Evolutionary conservation across 2,113 vertebrate species (phyloP).

Genomic region (Corydoras sp.): DNA sequence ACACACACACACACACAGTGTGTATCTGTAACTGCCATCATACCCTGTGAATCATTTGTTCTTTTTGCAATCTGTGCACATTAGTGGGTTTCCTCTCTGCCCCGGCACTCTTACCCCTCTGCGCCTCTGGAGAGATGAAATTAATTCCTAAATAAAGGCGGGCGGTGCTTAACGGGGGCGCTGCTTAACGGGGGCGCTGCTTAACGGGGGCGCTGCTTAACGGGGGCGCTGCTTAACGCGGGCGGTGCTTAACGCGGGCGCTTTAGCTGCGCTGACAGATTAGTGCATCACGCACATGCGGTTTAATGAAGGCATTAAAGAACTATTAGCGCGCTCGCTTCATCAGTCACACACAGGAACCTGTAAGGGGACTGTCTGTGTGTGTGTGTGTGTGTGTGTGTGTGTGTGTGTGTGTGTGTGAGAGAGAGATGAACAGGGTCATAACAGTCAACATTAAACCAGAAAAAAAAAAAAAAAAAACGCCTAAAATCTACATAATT

Average conservation of each 20-base stretch:
- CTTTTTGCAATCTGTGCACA: slow-evolving; percentile 30
- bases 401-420: slow-evolving; percentile 28
- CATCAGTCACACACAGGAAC: slow-evolving; percentile 57
- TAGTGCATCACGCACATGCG: slow-evolving; percentile 75
- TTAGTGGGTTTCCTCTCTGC: slow-evolving; percentile 8
- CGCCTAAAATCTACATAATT: neutral
- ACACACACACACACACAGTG: slow-evolving; percentile 11
- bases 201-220: slow-evolving; percentile 31
- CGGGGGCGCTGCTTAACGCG: slow-evolving; percentile 30
- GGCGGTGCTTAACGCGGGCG: neutral
- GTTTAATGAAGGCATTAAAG: slow-evolving; percentile 75
- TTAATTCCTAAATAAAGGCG: slow-evolving; percentile 70
- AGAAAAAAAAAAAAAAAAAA: too few relatives aligned
- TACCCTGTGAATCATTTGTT: neutral
- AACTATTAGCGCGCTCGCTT: slow-evolving; percentile 59
- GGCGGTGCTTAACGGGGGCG: slow-evolving; percentile 25
- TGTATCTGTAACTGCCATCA: neutral
- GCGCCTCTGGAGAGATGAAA: slow-evolving; percentile 56
- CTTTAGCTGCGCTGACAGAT: slow-evolving; percentile 76
- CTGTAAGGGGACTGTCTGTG: slow-evolving; percentile 7
- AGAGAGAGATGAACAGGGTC: neutral
- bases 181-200: slow-evolving; percentile 20
- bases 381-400: slow-evolving; percentile 27
- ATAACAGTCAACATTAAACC: neutral
- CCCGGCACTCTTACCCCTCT: slow-evolving; percentile 7